Base-by-base conservation (phyloP, 2,113 vertebrate species). In the Daphoenositta chrysoptera region DNA sequence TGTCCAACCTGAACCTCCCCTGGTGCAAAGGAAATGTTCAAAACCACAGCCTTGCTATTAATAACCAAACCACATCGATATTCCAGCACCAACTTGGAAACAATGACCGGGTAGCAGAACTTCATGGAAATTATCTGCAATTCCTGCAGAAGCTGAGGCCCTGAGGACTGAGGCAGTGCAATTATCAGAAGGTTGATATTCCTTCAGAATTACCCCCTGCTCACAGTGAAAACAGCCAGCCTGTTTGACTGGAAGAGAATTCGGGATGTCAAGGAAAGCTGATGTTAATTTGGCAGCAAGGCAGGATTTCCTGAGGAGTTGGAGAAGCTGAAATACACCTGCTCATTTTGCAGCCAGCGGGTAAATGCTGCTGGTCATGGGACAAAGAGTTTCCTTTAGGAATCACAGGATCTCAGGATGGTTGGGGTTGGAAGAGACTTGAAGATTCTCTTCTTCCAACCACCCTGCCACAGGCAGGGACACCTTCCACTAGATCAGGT, bases 391-490 rank as follows among this genome's bases (percentile, higher is more conserved):
- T 82, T 76, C 33, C 47, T 54, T 90, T 3, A 68, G 15, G 35
- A 30, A 44, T 57, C 28, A 9, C 8, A 31, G 58, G 51, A 42
- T 50, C 7, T 28, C 37, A 28, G 40, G 42, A 30, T n/a, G 42
- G 16, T 71, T 78, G 28, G 33, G 3, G 15, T 21, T 66, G 60
- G 37, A 51, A 73, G 7, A 37, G 22, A 14, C 7, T 44, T 39
- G 13, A 37, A 57, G 15, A 13, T 33, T 31, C 6, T 23, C 3
- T 37, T 18, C 15, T 50, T 33, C 37, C 42, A 37, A 33, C 1
- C 0, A 7, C 9, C 6, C 18, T 65, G 18, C 35, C 22, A 35
- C 0, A 0, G 18, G 21, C 50, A 72, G 15, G 26, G 31, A 28
- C 37, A 50, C 6, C 10, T 57, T 35, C 26, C 15, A 13, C 33